Evolutionary conservation across 2,888 invertebrate genomes (phyloP).

Genomic region (Plusia festucae): DNA sequence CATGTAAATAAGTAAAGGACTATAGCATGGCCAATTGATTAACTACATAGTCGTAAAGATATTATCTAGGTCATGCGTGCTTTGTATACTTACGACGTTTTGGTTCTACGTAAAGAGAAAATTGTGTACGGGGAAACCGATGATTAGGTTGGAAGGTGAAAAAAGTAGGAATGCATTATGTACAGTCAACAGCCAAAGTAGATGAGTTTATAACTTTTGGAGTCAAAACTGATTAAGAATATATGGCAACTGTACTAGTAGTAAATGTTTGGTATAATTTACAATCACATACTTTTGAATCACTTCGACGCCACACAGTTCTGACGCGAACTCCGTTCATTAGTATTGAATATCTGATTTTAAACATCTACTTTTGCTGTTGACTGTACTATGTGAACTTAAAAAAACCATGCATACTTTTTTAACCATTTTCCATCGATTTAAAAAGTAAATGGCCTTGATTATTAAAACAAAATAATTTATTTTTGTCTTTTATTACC

Average conservation of each 20-base stretch:
- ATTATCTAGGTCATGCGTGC: conserved; percentile 7
- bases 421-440: background rate
- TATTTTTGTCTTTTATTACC: too few relatives aligned
- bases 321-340: too few relatives aligned
- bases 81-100: conserved; percentile 1
- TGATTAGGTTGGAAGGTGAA: background rate
- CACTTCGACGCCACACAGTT: too few relatives aligned
- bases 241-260: too few relatives aligned
- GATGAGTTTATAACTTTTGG: too few relatives aligned
- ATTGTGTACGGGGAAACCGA: background rate
- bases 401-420: background rate
- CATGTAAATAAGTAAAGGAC: background rate
- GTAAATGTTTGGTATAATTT: too few relatives aligned
- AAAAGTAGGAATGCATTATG: background rate
- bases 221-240: too few relatives aligned
- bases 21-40: background rate
- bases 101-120: background rate
- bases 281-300: too few relatives aligned
- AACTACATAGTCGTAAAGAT: background rate
- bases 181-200: too few relatives aligned
- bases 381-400: too few relatives aligned
- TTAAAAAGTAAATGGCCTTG: background rate
- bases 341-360: too few relatives aligned
- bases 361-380: too few relatives aligned
- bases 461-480: background rate